A percentile compares a stretch with the other conserved stretches of the same genome.
phyloP scores from a whole-genome alignment of 2,888 invertebrate genomes.

The Sisyra terminalis region DNA sequence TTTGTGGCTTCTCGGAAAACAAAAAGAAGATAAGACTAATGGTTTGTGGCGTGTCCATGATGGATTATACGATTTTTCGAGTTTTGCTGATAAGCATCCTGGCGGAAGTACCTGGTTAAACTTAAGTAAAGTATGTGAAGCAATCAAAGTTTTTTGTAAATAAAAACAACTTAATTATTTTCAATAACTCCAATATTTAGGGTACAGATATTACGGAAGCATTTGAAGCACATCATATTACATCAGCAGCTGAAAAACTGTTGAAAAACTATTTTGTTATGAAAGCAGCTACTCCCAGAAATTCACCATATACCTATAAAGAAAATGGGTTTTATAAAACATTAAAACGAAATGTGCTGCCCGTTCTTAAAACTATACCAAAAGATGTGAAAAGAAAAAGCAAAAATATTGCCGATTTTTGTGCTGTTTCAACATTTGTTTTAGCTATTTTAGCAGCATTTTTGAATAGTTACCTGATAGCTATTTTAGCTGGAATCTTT shows the following conservation, averaged over 20 bases:
- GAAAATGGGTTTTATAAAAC: conserved; percentile 59
- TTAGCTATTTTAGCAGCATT: conserved; percentile 24
- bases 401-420: conserved; percentile 23
- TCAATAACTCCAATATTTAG: conserved; percentile 22
- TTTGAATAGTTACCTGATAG: conserved; percentile 24
- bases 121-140: conserved; percentile 42
- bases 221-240: conserved; percentile 57
- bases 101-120: conserved; percentile 66
- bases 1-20: conserved; percentile 47
- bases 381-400: conserved; percentile 18
- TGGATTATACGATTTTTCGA: conserved; percentile 66
- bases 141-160: too few species aligned
- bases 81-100: conserved; percentile 68
- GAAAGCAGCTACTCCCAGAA: conserved; percentile 42
- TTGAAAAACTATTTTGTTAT: conserved; percentile 48
- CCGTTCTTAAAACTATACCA: conserved; percentile 36
- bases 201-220: conserved; percentile 70
- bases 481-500: conserved; percentile 34
- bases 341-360: conserved; percentile 40
- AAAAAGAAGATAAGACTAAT: conserved; percentile 52
- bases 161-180: background rate
- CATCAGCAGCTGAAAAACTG: conserved; percentile 35
- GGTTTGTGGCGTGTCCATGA: conserved; percentile 65
- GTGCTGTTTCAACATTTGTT: conserved; percentile 23
- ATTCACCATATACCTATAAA: conserved; percentile 55